phyloP scores from a whole-genome alignment of 2,113 vertebrate genomes.

The Geothlypis trichas region DNA sequence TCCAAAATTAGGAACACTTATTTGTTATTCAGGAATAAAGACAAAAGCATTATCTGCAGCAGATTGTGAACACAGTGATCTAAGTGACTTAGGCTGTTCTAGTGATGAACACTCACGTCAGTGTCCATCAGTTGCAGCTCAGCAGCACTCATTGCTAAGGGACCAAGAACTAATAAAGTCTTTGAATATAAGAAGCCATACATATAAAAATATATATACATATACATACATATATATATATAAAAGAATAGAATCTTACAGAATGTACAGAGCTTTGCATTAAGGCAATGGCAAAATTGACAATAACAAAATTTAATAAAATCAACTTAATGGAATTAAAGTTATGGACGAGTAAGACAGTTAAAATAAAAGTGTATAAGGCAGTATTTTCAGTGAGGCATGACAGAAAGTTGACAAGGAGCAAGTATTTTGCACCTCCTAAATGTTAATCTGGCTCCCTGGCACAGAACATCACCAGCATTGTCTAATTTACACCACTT shows the following conservation, averaged over 20 bases:
- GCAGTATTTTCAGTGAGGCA: neutral
- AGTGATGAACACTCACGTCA: neutral
- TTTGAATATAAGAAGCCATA: neutral
- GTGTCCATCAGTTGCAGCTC: neutral
- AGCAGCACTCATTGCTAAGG: neutral
- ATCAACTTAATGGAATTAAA: neutral
- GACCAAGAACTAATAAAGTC: neutral
- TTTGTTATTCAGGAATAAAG: neutral
- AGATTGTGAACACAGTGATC: neutral
- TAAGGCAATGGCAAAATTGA: neutral
- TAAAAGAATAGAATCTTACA: neutral
- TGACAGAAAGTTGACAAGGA: neutral
- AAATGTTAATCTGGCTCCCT: neutral
- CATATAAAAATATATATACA: neutral
- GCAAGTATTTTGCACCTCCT: neutral
- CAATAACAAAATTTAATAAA: neutral
- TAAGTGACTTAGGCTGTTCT: neutral
- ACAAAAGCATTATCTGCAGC: neutral
- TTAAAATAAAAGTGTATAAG: neutral
- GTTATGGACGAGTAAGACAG: neutral
- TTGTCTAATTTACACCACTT: neutral
- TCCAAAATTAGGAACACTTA: neutral
- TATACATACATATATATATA: fast-evolving
- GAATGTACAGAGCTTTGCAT: neutral
- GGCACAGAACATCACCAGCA: neutral